These are phyloP conservation scores for Hydrolagus affinis DNA, from an alignment of 2,113 vertebrate species.

Conservation along the genomic window DNA sequence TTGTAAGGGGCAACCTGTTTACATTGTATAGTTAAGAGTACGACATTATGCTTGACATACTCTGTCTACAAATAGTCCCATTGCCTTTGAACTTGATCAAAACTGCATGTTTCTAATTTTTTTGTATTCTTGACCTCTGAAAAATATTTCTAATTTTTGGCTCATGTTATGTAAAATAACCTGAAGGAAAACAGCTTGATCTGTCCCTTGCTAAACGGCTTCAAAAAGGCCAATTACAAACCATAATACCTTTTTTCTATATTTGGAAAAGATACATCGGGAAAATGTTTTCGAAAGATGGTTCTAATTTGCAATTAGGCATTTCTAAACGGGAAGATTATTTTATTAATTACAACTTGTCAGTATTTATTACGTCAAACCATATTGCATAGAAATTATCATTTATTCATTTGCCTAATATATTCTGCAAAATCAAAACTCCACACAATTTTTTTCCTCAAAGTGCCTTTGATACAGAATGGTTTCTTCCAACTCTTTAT, in stretches of 20 bases:
- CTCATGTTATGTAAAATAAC: not conserved
- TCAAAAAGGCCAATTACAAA: not conserved
- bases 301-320: constrained; percentile 30
- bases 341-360: constrained; percentile 22
- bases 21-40: not conserved
- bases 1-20: not conserved
- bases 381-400: not conserved
- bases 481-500: not conserved
- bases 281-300: constrained; percentile 27
- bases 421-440: not conserved
- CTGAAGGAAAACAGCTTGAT: constrained; percentile 12
- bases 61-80: not conserved
- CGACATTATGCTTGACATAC: not conserved
- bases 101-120: not conserved
- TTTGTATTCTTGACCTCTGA: constrained; percentile 10
- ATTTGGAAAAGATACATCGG: constrained; percentile 20
- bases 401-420: not conserved
- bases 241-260: not conserved
- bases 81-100: not conserved
- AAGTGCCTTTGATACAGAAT: constrained; percentile 8
- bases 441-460: not conserved
- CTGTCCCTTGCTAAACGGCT: not conserved
- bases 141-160: constrained; percentile 22
- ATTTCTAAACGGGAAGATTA: constrained; percentile 19
- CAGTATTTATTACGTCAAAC: constrained; percentile 12